Evolutionary conservation across 2,888 invertebrate species (phyloP), one percentile per base, ranked within the genome.

Genomic region (Chalcosyrphus nemorum): DNA sequence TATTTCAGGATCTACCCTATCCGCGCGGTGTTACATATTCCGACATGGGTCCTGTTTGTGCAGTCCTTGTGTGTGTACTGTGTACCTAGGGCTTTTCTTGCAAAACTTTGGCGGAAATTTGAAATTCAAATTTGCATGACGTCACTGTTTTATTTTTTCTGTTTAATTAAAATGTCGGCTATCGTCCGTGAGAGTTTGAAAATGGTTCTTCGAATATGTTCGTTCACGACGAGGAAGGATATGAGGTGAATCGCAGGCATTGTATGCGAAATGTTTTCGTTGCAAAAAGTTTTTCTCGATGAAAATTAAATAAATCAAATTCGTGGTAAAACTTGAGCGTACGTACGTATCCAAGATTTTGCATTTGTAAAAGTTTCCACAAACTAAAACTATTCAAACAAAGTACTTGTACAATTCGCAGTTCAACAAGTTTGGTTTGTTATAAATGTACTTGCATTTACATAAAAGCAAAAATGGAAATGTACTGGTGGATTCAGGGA

Each of bases 71-170:
- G 9, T 56, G 9, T 38, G 41, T 38, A 4, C 1, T 57, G 43
- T 59, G 57, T 38, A 57, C 41, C 29, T 59, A 41, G 50, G 66
- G 66, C 41, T 68, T 61, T 77, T 57, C 65, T 50, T 66, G 35
- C 15, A 4, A 68, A 82, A 78, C 56, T 82, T 74, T 61, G 7
- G 54, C 68, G 50, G 61, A 82, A 72, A 82, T 82, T 78, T 82
- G 68, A 82, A 82, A 63, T 82, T 82, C 72, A 82, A 82, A 82
- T 82, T 72, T 63, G 21, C 41, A 41, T 72, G 72, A 82, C 66
- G 68, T 61, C 77, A 78, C 41, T 57, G 5, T n/a, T n/a, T n/a
- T n/a, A n/a, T n/a, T n/a, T 29, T 61, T 81, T 81, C 50, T 74
- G 63, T 54, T 54, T 66, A 77, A 82, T 82, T 82, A 76, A 81